phyloP scores from a whole-genome alignment of 2,888 invertebrate genomes.

The Ormyrus labotus region DNA sequence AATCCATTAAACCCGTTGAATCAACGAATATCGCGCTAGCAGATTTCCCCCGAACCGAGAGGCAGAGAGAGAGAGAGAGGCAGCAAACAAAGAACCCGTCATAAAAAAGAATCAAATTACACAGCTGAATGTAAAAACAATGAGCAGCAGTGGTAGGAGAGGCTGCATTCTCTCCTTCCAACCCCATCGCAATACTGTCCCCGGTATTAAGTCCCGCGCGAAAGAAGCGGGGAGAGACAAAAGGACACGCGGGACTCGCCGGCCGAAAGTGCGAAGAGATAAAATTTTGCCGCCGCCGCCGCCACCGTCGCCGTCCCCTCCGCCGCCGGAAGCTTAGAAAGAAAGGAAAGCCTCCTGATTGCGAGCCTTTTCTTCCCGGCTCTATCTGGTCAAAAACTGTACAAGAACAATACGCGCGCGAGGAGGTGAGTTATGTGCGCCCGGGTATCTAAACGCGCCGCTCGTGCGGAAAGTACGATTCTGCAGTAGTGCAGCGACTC shows the following conservation, averaged over 20 bases:
- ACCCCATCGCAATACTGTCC: constrained; percentile 7
- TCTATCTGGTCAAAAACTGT: constrained; percentile 62
- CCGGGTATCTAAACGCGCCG: constrained; percentile 23
- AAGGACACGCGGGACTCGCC: neutral
- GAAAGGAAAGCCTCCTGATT: constrained; percentile 45
- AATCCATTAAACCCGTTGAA: too few relatives aligned
- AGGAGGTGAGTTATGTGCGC: constrained; percentile 40
- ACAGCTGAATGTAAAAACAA: constrained; percentile 46
- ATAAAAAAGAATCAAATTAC: constrained; percentile 37
- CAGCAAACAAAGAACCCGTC: too few relatives aligned
- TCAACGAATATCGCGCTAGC: too few relatives aligned
- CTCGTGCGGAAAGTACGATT: constrained; percentile 44
- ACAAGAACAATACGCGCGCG: constrained; percentile 56
- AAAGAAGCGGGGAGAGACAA: constrained; percentile 28
- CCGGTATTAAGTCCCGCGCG: constrained; percentile 31
- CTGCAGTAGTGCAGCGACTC: neutral
- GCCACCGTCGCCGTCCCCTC: constrained; percentile 11
- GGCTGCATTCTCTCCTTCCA: too few relatives aligned
- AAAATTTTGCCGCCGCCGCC: constrained; percentile 34
- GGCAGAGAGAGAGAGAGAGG: too few relatives aligned
- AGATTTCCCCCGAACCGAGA: too few relatives aligned
- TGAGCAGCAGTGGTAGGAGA: neutral
- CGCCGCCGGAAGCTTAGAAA: neutral
- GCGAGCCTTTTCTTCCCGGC: constrained; percentile 63
- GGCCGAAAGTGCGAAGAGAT: constrained; percentile 46